Evolutionary conservation across 1,140 invertebrate species (phyloP).

Genomic region (Sinonovacula constricta): DNA sequence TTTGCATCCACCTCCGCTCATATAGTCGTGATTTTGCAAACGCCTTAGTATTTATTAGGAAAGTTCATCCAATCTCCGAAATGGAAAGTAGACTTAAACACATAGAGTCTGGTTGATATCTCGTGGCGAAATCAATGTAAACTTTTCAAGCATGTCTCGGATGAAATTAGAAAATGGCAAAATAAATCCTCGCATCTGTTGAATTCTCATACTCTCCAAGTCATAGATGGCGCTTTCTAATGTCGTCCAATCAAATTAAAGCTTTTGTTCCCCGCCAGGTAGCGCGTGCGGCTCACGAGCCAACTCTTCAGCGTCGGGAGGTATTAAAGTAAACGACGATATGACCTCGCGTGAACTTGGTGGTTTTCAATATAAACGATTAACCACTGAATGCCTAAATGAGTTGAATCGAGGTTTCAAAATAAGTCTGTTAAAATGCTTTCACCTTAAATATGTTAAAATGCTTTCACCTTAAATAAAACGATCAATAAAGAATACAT

Average conservation of each 20-base stretch:
- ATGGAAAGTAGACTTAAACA: neutral
- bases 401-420: neutral
- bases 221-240: too few species aligned
- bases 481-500: too few species aligned
- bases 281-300: constrained; percentile 38
- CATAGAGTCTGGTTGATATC: neutral
- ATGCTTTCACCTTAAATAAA: neutral
- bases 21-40: too few species aligned
- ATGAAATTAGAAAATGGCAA: neutral
- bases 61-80: neutral
- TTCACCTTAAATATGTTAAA: neutral
- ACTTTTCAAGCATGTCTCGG: neutral
- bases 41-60: too few species aligned
- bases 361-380: neutral
- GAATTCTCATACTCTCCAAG: constrained; percentile 32
- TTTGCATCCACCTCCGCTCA: neutral
- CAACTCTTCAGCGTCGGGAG: neutral
- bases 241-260: constrained; percentile 32
- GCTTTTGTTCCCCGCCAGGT: constrained; percentile 36
- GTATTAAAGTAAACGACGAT: neutral
- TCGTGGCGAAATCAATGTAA: neutral
- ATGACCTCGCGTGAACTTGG: too few species aligned
- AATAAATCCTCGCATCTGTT: constrained; percentile 43
- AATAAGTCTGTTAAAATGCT: neutral
- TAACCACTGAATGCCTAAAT: neutral